Evolutionary conservation across 23 tunicate species (phyloP).

Genomic region (Corella eumyota): DNA sequence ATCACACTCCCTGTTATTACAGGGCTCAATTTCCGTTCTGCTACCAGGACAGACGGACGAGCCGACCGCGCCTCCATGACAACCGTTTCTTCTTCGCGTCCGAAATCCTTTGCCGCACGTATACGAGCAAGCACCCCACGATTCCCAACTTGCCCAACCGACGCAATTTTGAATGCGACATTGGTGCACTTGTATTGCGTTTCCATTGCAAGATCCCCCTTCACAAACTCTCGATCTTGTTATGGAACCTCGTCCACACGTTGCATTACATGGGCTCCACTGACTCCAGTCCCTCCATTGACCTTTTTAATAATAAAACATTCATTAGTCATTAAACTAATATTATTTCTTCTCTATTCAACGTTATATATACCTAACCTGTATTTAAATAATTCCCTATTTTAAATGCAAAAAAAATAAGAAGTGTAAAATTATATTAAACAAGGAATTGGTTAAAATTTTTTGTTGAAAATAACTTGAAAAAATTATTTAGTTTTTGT

Average conservation of each 20-base stretch:
- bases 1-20: no score
- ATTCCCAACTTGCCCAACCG: conserved; percentile 12
- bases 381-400: no score
- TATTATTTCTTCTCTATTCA: no score
- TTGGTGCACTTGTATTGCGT: no score
- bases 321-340: no score
- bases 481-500: no score
- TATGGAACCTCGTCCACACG: background rate
- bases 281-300: conserved; percentile 2
- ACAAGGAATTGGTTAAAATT: no score
- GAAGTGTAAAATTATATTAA: no score
- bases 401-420: no score
- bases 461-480: no score
- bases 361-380: no score
- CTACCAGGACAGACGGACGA: background rate
- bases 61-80: background rate
- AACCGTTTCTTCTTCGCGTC: conserved; percentile 1
- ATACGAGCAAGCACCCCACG: conserved; percentile 14
- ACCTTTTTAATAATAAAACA: no score
- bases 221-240: background rate
- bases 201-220: background rate
- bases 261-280: conserved; percentile 3
- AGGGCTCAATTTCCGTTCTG: background rate
- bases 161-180: background rate
- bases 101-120: conserved; percentile 25